Evolutionary conservation across 2,113 vertebrate genomes (phyloP).

Genomic region (Rostratula benghalensis): DNA sequence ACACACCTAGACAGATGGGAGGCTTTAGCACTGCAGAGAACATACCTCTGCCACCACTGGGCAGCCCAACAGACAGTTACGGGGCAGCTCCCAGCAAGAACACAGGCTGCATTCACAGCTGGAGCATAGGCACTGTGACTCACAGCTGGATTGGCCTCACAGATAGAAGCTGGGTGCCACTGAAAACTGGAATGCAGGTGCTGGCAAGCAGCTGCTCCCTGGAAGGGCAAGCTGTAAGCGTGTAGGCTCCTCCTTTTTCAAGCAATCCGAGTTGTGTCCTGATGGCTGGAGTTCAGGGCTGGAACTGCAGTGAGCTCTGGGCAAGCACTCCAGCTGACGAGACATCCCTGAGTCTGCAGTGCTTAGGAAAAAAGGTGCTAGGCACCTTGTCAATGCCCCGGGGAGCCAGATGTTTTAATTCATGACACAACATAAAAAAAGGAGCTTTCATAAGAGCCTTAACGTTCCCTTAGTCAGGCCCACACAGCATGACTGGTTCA

Average conservation of each 20-base stretch:
- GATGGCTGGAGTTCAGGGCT: conserved; percentile 28
- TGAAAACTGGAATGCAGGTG: conserved; percentile 49
- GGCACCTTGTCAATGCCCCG: conserved; percentile 7
- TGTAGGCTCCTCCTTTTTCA: neutral
- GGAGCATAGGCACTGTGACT: neutral
- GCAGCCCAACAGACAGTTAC: conserved; percentile 14
- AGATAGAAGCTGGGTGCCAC: conserved; percentile 44
- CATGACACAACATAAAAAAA: conserved; percentile 32
- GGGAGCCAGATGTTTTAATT: conserved; percentile 45
- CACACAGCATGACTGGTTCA: conserved; percentile 48
- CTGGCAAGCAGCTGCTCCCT: conserved; percentile 39
- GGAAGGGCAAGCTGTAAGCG: neutral
- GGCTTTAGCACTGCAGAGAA: neutral
- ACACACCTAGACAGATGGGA: conserved; percentile 35
- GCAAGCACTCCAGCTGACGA: neutral
- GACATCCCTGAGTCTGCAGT: neutral
- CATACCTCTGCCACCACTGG: neutral
- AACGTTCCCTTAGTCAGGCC: conserved; percentile 25
- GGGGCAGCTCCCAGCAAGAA: conserved; percentile 40
- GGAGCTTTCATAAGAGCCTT: conserved; percentile 43
- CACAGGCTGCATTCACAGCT: conserved; percentile 44
- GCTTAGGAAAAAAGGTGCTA: conserved; percentile 19
- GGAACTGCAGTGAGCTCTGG: neutral
- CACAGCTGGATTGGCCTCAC: neutral
- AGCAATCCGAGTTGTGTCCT: neutral